Conservation (phyloP, 2,797 vertebrate genomes). For the Oreortyx pictus region DNA sequence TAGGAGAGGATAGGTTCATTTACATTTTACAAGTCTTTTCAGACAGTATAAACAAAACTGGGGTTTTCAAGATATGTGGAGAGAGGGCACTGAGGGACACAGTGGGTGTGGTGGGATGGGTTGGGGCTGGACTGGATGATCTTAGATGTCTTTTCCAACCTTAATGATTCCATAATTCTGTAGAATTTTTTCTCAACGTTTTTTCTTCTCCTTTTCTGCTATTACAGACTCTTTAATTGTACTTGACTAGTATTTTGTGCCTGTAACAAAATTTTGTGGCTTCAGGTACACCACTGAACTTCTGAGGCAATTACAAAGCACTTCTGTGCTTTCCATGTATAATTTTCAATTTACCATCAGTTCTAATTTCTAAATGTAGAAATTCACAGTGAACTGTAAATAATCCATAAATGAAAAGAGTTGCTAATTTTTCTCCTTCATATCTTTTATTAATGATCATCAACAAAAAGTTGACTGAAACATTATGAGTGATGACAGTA, state of each 20-base stretch:
- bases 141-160: no score
- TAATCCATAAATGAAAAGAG: not conserved
- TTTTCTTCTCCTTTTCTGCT: not conserved
- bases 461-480: conserved; percentile 17
- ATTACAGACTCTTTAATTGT: not conserved
- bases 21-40: not conserved
- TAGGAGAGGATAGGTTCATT: not conserved
- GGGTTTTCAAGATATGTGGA: no score
- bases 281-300: not conserved
- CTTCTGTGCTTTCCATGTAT: not conserved
- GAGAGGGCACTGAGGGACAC: no score
- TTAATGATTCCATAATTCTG: no score
- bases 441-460: conserved; percentile 28
- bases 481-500: not conserved
- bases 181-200: not conserved
- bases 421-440: conserved; percentile 19
- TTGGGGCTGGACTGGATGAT: no score
- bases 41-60: not conserved
- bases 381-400: not conserved
- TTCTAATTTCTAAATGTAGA: not conserved
- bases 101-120: no score
- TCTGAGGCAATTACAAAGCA: not conserved
- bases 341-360: not conserved
- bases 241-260: not conserved
- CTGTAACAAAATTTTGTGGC: not conserved